phyloP scores from a whole-genome alignment of 2,113 vertebrate species.

The Paramisgurnus dabryanus region DNA sequence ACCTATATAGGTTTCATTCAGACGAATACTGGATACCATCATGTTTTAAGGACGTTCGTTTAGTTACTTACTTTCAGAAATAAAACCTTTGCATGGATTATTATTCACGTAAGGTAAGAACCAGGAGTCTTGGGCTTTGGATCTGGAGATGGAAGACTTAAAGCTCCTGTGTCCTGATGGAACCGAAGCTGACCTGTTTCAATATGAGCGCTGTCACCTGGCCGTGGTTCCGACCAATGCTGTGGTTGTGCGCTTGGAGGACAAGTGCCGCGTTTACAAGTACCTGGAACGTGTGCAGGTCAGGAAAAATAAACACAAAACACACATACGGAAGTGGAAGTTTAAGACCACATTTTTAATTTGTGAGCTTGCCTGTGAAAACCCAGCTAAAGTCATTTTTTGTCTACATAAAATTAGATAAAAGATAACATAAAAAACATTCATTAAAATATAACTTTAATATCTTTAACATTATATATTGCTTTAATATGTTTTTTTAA shows the following conservation, averaged over 20 bases:
- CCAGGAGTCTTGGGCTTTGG: slow-evolving; percentile 79
- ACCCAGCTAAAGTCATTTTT: too few species aligned
- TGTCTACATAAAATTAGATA: too few species aligned
- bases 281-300: slow-evolving; percentile 79
- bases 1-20: background rate
- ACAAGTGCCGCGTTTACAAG: slow-evolving; percentile 79
- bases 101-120: slow-evolving; percentile 69
- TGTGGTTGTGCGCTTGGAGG: slow-evolving; percentile 75
- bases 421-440: too few species aligned
- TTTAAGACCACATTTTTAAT: background rate
- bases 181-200: slow-evolving; percentile 62
- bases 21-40: background rate
- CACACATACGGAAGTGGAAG: background rate
- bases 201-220: slow-evolving; percentile 72
- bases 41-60: background rate
- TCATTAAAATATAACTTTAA: too few species aligned
- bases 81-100: slow-evolving; percentile 1
- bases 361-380: too few species aligned
- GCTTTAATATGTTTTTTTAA: too few species aligned
- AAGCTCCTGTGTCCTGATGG: slow-evolving; percentile 80
- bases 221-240: slow-evolving; percentile 74
- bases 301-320: slow-evolving; percentile 38
- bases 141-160: slow-evolving; percentile 78
- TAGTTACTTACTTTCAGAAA: background rate
- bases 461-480: too few species aligned